Evolutionary conservation across 2,113 vertebrate genomes (phyloP).

Genomic region (Pelobates fuscus): DNA sequence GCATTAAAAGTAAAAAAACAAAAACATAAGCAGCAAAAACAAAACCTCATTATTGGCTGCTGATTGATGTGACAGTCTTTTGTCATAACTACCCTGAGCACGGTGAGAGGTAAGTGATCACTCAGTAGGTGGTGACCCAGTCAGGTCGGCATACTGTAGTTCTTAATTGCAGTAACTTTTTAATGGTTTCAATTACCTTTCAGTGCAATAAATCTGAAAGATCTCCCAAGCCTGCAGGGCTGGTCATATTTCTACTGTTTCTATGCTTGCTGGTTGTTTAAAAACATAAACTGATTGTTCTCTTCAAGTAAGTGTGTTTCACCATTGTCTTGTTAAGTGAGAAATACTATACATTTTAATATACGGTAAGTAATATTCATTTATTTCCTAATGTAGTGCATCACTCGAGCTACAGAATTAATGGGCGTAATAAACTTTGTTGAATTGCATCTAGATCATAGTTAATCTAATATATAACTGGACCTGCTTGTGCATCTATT

Average conservation of each 20-base stretch:
- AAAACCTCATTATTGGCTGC: slow-evolving; percentile 43
- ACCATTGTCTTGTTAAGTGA: too few species aligned
- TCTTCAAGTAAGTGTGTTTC: too few species aligned
- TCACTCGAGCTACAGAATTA: slow-evolving; percentile 32
- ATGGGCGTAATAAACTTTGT: slow-evolving; percentile 43
- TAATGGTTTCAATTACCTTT: too few species aligned
- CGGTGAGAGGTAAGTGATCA: slow-evolving; percentile 22
- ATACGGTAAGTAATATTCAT: slow-evolving; percentile 46
- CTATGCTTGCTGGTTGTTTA: too few species aligned
- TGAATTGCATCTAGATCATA: slow-evolving; percentile 26
- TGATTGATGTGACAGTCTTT: slow-evolving; percentile 40
- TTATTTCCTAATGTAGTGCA: slow-evolving; percentile 36
- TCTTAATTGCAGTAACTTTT: slow-evolving; percentile 18
- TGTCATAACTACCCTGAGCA: slow-evolving; percentile 28
- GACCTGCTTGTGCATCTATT: slow-evolving; percentile 44
- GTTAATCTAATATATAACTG: slow-evolving; percentile 40
- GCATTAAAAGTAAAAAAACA: too few species aligned
- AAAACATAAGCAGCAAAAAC: slow-evolving; percentile 18
- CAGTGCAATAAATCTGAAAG: too few species aligned
- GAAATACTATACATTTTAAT: slow-evolving; percentile 44
- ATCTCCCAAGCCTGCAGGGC: too few species aligned
- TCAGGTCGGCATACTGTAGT: slow-evolving; percentile 30
- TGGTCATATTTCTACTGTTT: too few species aligned
- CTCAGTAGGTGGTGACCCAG: slow-evolving; percentile 33
- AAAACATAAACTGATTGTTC: too few species aligned